Conservation (phyloP, 2,113 vertebrate genomes). For the Strix aluco region DNA sequence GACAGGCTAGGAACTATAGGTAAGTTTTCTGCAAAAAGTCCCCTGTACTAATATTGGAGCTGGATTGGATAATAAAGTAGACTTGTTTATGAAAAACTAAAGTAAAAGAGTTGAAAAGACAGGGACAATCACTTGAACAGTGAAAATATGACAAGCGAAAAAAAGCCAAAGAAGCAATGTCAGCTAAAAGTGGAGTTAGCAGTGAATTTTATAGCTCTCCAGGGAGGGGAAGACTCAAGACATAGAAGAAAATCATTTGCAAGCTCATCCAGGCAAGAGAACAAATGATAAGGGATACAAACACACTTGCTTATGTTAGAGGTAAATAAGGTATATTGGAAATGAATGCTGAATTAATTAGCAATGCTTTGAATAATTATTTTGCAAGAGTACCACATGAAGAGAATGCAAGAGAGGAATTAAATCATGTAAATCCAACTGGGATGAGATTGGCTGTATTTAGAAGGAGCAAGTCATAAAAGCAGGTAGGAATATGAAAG, state of each 20-base stretch:
- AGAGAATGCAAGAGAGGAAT: slow-evolving; percentile 1
- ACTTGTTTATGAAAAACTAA: background rate
- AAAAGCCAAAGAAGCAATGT: background rate
- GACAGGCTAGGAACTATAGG: background rate
- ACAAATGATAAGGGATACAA: background rate
- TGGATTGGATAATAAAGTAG: background rate
- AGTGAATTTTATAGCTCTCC: background rate
- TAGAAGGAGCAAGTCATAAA: slow-evolving; percentile 1
- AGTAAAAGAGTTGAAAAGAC: background rate
- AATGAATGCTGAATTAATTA: slow-evolving; percentile 42
- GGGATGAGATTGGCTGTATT: background rate
- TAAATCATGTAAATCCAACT: background rate
- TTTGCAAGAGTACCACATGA: background rate
- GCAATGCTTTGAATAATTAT: background rate
- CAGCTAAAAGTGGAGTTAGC: background rate
- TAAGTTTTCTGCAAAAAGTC: background rate
- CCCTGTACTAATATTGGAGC: background rate
- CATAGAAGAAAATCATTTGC: background rate
- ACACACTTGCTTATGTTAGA: background rate
- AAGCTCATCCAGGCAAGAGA: background rate
- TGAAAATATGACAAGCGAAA: background rate
- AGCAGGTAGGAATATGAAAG: background rate
- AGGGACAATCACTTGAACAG: background rate
- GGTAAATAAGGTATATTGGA: slow-evolving; percentile 17
- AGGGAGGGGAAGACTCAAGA: background rate